Evolutionary conservation across 2,888 invertebrate genomes (phyloP).

Genomic region (Tenthredo scrophulariae): DNA sequence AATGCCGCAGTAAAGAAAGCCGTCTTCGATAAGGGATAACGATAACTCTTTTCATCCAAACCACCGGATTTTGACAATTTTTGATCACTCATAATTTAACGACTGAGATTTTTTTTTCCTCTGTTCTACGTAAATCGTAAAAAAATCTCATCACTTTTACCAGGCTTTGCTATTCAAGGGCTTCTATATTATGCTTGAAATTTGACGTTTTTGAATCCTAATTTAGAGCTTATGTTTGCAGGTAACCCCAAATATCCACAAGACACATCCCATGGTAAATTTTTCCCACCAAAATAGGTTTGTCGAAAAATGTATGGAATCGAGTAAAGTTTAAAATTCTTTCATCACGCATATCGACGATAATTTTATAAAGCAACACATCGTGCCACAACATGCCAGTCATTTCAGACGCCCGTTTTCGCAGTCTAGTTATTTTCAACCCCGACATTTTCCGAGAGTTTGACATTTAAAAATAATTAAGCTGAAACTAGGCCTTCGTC

Average conservation of each 20-base stretch:
- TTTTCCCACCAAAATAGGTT: neutral
- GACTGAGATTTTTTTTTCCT: neutral
- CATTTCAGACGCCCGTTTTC: neutral
- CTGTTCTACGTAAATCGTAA: neutral
- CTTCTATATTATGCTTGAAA: conserved; percentile 43
- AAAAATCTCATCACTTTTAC: conserved; percentile 32
- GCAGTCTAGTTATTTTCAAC: neutral
- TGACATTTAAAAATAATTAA: conserved; percentile 40
- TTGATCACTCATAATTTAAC: neutral
- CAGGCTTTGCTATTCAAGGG: conserved; percentile 36
- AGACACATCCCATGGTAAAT: neutral
- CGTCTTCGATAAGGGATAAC: neutral
- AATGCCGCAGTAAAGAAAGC: neutral
- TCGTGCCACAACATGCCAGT: neutral
- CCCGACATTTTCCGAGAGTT: conserved; percentile 11
- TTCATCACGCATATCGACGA: neutral
- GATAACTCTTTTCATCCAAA: neutral
- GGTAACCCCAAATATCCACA: neutral
- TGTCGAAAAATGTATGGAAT: neutral
- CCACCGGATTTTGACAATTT: neutral
- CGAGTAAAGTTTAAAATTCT: neutral
- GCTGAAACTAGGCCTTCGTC: neutral
- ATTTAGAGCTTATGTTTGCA: conserved; percentile 14
- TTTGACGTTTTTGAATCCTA: conserved; percentile 35
- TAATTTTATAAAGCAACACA: neutral